A percentile compares a stretch with the other conserved stretches of the same genome.
Conservation (phyloP, 2,888 invertebrate genomes). For the Argyra leucocephala region DNA sequence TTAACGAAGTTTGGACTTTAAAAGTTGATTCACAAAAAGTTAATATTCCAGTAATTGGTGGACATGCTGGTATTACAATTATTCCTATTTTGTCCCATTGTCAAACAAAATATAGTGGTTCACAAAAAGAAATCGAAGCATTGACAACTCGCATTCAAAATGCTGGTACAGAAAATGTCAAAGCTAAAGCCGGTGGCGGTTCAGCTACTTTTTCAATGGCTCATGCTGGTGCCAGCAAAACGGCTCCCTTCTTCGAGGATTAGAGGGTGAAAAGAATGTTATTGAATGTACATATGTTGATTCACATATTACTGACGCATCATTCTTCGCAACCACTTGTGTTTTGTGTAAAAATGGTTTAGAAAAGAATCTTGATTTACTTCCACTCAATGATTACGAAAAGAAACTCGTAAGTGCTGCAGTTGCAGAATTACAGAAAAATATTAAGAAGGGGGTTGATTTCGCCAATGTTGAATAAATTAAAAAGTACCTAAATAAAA, state of each 20-base stretch:
- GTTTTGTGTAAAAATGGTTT: constrained; percentile 81
- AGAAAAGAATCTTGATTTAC: constrained; percentile 86
- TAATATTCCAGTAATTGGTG: constrained; percentile 89
- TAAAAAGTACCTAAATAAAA: no score
- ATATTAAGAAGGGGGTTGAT: constrained; percentile 88
- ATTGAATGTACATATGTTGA: constrained; percentile 89
- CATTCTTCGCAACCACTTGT: constrained; percentile 90
- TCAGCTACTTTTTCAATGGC: constrained; percentile 99
- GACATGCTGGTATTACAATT: constrained; percentile 97
- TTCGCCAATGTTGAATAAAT: constrained; percentile 57
- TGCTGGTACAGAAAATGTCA: constrained; percentile 89
- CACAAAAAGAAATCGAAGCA: constrained; percentile 68
- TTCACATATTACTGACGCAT: constrained; percentile 78
- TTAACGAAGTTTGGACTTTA: constrained; percentile 90
- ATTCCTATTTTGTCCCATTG: constrained; percentile 91
- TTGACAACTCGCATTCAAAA: constrained; percentile 93
- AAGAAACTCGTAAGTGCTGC: constrained; percentile 71
- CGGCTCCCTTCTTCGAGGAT: constrained; percentile 70
- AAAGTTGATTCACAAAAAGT: constrained; percentile 74
- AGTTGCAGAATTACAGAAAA: constrained; percentile 83
- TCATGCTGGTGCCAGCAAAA: constrained; percentile 91
- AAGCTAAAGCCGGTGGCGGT: constrained; percentile 96
- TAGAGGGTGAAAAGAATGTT: constrained; percentile 68
- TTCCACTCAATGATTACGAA: constrained; percentile 76
- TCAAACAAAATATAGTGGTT: constrained; percentile 70